Conservation (phyloP, 1,140 invertebrate species). For the Cyclina sinensis region DNA sequence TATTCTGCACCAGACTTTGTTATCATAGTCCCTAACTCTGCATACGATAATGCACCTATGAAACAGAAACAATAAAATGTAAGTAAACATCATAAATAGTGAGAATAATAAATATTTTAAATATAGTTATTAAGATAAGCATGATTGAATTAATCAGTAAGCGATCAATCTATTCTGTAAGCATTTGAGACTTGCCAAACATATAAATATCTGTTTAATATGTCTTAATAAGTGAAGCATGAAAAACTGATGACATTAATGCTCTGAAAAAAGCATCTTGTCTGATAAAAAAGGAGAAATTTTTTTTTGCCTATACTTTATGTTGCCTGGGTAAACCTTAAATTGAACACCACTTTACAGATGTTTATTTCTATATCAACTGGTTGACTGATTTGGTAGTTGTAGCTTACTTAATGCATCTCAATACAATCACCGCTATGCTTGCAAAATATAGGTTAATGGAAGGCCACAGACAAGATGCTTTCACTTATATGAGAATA, state of each 20-base stretch:
- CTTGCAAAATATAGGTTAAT: too few relatives aligned
- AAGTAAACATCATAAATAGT: not conserved
- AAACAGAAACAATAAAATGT: not conserved
- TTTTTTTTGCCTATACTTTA: too few relatives aligned
- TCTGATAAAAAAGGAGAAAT: too few relatives aligned
- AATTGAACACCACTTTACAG: too few relatives aligned
- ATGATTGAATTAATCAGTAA: not conserved
- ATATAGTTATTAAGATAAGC: not conserved
- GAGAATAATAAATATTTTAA: not conserved
- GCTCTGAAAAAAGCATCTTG: not conserved
- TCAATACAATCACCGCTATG: too few relatives aligned
- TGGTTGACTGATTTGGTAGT: too few relatives aligned
- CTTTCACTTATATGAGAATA: too few relatives aligned
- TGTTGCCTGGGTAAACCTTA: too few relatives aligned
- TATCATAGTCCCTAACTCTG: constrained; percentile 91
- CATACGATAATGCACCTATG: constrained; percentile 93
- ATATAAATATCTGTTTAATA: not conserved
- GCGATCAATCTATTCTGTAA: not conserved
- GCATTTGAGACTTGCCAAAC: not conserved
- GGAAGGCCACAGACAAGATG: too few relatives aligned
- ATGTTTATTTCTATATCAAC: too few relatives aligned
- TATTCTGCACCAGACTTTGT: constrained; percentile 87
- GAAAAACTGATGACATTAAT: not conserved
- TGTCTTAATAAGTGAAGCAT: not conserved
- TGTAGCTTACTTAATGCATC: too few relatives aligned